These are phyloP conservation scores for Pseudoatta argentina DNA, from an alignment of 1,140 invertebrate species.

Conservation along the genomic window DNA sequence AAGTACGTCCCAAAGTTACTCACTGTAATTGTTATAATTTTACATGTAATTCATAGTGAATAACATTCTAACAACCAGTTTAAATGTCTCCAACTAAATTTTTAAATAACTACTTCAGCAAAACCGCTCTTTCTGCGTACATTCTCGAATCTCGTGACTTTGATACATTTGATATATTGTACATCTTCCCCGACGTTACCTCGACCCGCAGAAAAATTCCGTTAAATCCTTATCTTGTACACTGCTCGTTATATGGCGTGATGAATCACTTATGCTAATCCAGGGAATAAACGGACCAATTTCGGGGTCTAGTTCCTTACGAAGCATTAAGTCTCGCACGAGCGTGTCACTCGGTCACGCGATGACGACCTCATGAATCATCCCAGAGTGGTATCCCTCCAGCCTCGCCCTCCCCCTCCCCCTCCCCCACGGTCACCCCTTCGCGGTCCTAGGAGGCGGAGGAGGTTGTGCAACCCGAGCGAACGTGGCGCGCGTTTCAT, in stretches of 20 bases:
- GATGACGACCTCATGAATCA: conserved; percentile 63
- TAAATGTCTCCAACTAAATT: no score
- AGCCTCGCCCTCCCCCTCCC: neutral
- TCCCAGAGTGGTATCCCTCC: conserved; percentile 18
- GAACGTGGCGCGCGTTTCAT: conserved; percentile 42
- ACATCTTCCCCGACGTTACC: neutral
- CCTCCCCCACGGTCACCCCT: neutral
- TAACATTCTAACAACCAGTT: no score
- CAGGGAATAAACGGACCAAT: conserved; percentile 20
- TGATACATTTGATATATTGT: no score
- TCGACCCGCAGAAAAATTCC: neutral
- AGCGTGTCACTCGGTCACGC: conserved; percentile 63
- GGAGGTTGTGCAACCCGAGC: conserved; percentile 42
- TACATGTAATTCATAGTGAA: no score
- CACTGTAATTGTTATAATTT: no score
- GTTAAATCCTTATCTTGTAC: neutral
- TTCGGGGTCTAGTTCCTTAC: conserved; percentile 1
- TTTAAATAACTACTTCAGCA: no score
- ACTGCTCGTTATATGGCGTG: neutral
- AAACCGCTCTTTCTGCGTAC: no score
- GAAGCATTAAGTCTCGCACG: conserved; percentile 27
- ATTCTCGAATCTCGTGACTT: neutral
- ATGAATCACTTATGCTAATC: conserved; percentile 58
- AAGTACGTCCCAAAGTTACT: no score
- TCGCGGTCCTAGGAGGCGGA: neutral